Percentiles rank a stretch among this genome's conserved stretches.
Evolutionary conservation across 1,140 invertebrate genomes (phyloP).

Genomic region (Cydia fagiglandana): DNA sequence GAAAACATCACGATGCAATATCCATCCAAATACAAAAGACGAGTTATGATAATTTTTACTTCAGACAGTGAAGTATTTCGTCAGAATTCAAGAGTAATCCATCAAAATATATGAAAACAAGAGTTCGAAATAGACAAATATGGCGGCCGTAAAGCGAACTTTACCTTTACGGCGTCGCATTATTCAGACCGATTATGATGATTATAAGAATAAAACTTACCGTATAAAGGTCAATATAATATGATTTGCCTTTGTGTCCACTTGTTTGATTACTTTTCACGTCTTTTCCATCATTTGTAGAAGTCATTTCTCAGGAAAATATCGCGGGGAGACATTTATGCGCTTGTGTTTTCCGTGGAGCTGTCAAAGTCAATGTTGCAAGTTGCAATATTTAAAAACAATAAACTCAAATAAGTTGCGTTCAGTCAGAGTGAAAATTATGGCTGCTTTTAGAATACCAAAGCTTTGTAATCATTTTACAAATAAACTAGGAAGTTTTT

Average conservation of each 20-base stretch:
- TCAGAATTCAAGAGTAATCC: conserved; percentile 6
- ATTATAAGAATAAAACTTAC: conserved; percentile 63
- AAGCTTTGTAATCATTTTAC: too few relatives aligned
- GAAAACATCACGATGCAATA: not conserved
- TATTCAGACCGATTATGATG: conserved; percentile 44
- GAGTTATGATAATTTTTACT: not conserved
- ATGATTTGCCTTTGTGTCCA: conserved; percentile 72
- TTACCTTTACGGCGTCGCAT: conserved; percentile 73
- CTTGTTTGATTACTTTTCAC: conserved; percentile 75
- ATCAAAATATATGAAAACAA: conserved; percentile 65
- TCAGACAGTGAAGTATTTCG: conserved; percentile 1
- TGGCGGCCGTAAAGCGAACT: conserved; percentile 74
- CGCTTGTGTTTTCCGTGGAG: conserved; percentile 76
- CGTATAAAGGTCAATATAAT: conserved; percentile 77
- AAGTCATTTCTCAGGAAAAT: conserved; percentile 80
- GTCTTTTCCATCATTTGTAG: conserved; percentile 79
- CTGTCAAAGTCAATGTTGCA: conserved; percentile 71
- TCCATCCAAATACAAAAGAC: not conserved
- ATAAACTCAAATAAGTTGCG: conserved; percentile 29
- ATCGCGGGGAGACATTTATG: conserved; percentile 79
- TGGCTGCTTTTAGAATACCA: not conserved
- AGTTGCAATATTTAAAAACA: conserved; percentile 37
- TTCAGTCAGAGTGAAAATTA: not conserved
- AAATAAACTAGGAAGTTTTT: too few relatives aligned
- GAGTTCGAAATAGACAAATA: conserved; percentile 69